These are phyloP conservation scores for Gouania willdenowi DNA, from an alignment of 2,797 vertebrate genomes.

Conservation along the genomic window DNA sequence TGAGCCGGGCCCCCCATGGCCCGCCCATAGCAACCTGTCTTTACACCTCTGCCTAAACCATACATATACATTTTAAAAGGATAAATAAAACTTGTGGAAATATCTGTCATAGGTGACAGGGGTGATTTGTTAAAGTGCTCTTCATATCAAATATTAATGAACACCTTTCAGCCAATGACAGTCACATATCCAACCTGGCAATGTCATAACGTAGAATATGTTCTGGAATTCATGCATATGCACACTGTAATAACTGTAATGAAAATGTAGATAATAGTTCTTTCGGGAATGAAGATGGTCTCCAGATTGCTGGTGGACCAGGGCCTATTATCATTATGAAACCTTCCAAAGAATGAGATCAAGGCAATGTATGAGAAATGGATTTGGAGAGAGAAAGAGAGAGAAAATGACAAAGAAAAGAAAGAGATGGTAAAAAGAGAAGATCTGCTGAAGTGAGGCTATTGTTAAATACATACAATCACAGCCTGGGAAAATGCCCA, in stretches of 20 bases:
- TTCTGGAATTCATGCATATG: slow-evolving; percentile 51
- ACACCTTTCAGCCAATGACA: slow-evolving; percentile 28
- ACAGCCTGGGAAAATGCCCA: slow-evolving; percentile 59
- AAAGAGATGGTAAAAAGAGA: slow-evolving; percentile 9
- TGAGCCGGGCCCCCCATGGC: no score
- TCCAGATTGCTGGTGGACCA: slow-evolving; percentile 48
- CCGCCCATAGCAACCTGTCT: no score
- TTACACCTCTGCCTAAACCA: no score
- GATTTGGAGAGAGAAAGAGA: slow-evolving; percentile 17
- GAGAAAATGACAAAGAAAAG: slow-evolving; percentile 15
- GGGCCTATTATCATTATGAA: slow-evolving; percentile 59
- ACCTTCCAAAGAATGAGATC: slow-evolving; percentile 28
- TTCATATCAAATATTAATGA: slow-evolving; percentile 40
- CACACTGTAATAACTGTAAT: slow-evolving; percentile 54
- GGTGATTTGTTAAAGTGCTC: slow-evolving; percentile 15
- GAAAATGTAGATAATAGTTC: slow-evolving; percentile 59
- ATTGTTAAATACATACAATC: slow-evolving; percentile 69
- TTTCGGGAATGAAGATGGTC: slow-evolving; percentile 46
- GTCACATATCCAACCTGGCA: slow-evolving; percentile 20
- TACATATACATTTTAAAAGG: no score
- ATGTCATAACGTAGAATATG: slow-evolving; percentile 46
- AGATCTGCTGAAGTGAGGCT: slow-evolving; percentile 44
- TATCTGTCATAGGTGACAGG: slow-evolving; percentile 9
- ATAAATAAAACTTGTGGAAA: slow-evolving; percentile 19
- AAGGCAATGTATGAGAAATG: slow-evolving; percentile 16